Evolutionary conservation across 2,888 invertebrate species (phyloP).

Genomic region (Coelinius sp.): DNA sequence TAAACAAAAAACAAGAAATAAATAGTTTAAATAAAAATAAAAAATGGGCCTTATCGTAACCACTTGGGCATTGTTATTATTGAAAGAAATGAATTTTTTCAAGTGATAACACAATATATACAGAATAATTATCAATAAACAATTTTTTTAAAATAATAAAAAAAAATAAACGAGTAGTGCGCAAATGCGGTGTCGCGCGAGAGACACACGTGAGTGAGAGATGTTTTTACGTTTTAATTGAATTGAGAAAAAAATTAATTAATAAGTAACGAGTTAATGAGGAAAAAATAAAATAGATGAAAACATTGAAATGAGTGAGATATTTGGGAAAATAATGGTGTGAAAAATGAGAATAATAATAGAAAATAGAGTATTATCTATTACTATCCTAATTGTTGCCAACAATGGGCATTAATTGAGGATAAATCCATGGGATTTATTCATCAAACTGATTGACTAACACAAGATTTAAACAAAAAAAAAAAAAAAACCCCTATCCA

Average conservation of each 20-base stretch:
- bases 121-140: constrained; percentile 10
- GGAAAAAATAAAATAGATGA: constrained; percentile 13
- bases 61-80: constrained; percentile 69
- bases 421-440: constrained; percentile 57
- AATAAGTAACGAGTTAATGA: constrained; percentile 24
- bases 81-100: constrained; percentile 49
- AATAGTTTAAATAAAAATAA: constrained; percentile 40
- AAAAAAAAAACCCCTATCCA: constrained; percentile 23
- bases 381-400: constrained; percentile 69
- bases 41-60: constrained; percentile 68
- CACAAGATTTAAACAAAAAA: constrained; percentile 6
- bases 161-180: constrained; percentile 56
- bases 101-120: constrained; percentile 56
- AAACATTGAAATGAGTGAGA: constrained; percentile 18
- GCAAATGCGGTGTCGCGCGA: constrained; percentile 30
- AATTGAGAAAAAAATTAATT: constrained; percentile 32
- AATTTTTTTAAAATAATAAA: constrained; percentile 56
- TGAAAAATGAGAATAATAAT: constrained; percentile 47
- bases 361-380: constrained; percentile 62
- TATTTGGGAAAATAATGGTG: constrained; percentile 40
- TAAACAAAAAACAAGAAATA: constrained; percentile 20
- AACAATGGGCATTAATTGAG: constrained; percentile 68
- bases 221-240: constrained; percentile 39
- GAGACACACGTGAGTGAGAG: constrained; percentile 32
- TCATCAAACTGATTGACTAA: constrained; percentile 30